Conservation (phyloP, 2,113 vertebrate genomes). For the Barbus barbus region DNA sequence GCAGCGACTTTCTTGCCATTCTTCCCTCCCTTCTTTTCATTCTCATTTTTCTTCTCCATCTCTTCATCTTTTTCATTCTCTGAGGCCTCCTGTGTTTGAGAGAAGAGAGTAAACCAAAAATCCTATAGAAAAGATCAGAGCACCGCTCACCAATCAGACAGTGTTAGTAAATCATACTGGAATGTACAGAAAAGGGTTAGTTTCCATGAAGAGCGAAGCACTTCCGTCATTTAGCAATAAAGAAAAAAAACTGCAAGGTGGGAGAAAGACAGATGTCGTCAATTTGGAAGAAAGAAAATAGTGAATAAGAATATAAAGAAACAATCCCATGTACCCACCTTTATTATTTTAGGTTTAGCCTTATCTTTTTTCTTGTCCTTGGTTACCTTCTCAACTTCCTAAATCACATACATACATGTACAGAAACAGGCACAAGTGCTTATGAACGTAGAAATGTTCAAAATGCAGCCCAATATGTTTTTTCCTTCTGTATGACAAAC, state of each 20-base stretch:
- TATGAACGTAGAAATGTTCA: background rate
- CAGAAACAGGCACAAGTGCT: conserved; percentile 44
- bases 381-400: conserved; percentile 68
- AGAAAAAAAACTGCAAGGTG: background rate
- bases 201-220: background rate
- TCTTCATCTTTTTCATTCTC: conserved; percentile 65
- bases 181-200: background rate
- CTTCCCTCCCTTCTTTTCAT: conserved; percentile 58
- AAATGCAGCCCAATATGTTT: background rate
- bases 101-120: background rate
- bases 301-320: background rate
- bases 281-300: background rate
- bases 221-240: background rate
- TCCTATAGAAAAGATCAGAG: background rate
- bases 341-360: conserved; percentile 59
- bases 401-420: conserved; percentile 69
- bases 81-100: conserved; percentile 59
- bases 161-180: background rate
- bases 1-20: conserved; percentile 56
- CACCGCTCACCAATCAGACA: background rate
- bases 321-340: conserved; percentile 59
- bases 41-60: conserved; percentile 56
- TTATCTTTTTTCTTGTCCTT: conserved; percentile 69
- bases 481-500: background rate
- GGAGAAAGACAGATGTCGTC: background rate